Base-by-base conservation (phyloP, 2,888 invertebrate species). In the Dioctria rufipes region DNA sequence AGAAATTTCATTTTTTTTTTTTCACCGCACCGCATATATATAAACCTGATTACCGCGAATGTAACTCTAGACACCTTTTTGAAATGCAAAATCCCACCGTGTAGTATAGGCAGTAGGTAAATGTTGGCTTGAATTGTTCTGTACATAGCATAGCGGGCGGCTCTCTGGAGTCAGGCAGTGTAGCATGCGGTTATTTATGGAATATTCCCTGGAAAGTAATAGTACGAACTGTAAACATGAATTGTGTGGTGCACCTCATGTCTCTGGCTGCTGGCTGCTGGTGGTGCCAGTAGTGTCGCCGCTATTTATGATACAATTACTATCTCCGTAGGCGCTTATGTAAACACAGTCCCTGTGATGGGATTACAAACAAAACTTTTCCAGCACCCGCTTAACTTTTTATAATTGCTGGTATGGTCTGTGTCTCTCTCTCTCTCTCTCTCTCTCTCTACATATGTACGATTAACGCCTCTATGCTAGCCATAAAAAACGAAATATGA, bases 281-380 rank as follows among this genome's bases (percentile, higher is more conserved):
- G 11, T 11, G 54, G 4, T 54, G n/a, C 54, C n/a, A 54, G 9
- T 37, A 54, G 9, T 37, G 39, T 6, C 9, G 25, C 25, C 25
- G 37, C 37, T 69, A 69, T 69, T 69, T 69, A 69, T 69, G 69
- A 69, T 51, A 39, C 69, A 69, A 69, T 69, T 69, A 69, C 69
- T 69, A 46, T 49, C 51, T 37, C n/a, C 39, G 49, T 37, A 3
- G 11, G 69, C 69, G 69, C 54, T 54, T 54, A 11, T 54, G 54
- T 54, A 54, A 54, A 54, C 54, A 54, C 37, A 39, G n/a, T 39
- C 69, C 49, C 37, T 37, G 51, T 51, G 37, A 39, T n/a, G 51
- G 54, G 69, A 69, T 49, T 51, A 69, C 69, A 69, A 51, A 51
- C 51, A 69, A 69, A 69, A 51, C 49, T 51, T 69, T 4, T 37